phyloP scores from a whole-genome alignment of 37 sponge, comb jelly and placozoan species.

The Theonella swinhoei region DNA sequence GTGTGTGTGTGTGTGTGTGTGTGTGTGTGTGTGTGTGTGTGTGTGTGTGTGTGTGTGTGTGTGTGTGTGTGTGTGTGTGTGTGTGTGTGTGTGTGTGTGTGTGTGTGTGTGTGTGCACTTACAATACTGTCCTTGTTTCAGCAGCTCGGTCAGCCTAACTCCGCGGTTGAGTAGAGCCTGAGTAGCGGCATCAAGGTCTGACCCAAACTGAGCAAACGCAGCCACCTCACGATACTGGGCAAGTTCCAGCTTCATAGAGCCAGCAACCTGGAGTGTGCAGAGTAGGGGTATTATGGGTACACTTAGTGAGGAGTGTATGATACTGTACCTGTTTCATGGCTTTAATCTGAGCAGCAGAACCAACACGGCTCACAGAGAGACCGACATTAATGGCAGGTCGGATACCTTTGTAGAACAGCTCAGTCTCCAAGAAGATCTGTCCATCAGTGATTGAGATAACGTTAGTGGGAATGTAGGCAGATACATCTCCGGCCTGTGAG shows the following conservation, averaged over 20 bases:
- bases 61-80: not conserved
- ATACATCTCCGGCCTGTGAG: slow-evolving; percentile 95
- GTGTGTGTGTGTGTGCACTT: not conserved
- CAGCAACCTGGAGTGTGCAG: slow-evolving; percentile 85
- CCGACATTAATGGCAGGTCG: slow-evolving; percentile 99
- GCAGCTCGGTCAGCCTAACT: slow-evolving; percentile 97
- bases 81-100: not conserved
- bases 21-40: not conserved
- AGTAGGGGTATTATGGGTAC: too few species aligned
- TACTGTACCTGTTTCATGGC: slow-evolving; percentile 94
- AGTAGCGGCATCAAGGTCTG: slow-evolving; percentile 96
- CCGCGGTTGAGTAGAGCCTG: slow-evolving; percentile 97
- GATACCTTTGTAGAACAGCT: slow-evolving; percentile 99
- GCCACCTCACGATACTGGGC: slow-evolving; percentile 99
- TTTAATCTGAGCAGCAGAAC: slow-evolving; percentile 98
- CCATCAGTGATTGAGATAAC: slow-evolving; percentile 99
- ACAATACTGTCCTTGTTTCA: slow-evolving; percentile 99
- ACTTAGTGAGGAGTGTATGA: not conserved
- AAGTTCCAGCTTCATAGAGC: slow-evolving; percentile 99
- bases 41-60: too few species aligned
- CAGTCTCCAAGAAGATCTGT: slow-evolving; percentile 98
- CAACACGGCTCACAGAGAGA: slow-evolving; percentile 98
- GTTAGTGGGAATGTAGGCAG: slow-evolving; percentile 99
- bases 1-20: slow-evolving; percentile 3
- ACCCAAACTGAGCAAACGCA: slow-evolving; percentile 99